A percentile compares a stretch with the other conserved stretches of the same genome.
Evolutionary conservation across 2,888 invertebrate species (phyloP).

Genomic region (Dynastes hyllus): DNA sequence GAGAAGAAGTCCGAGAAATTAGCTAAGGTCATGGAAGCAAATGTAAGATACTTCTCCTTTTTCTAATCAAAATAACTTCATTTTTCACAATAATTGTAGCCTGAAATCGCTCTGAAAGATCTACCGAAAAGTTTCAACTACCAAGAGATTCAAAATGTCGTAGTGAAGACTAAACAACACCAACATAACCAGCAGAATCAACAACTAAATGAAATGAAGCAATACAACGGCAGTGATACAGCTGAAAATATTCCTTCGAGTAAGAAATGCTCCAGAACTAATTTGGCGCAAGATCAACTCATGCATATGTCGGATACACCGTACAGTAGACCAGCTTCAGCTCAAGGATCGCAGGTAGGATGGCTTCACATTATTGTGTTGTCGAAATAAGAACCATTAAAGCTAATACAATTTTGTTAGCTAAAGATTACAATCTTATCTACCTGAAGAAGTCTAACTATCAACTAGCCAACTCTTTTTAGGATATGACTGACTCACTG

Average conservation of each 20-base stretch:
- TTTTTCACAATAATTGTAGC: neutral
- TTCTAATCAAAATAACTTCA: neutral
- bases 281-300: conserved; percentile 31
- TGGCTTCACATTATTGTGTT: neutral
- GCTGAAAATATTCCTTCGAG: conserved; percentile 16
- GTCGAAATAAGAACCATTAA: neutral
- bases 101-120: conserved; percentile 48
- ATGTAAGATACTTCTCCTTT: neutral
- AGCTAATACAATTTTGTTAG: neutral
- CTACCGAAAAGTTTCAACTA: conserved; percentile 60
- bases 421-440: neutral
- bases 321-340: conserved; percentile 29
- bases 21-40: conserved; percentile 17
- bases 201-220: conserved; percentile 37
- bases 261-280: conserved; percentile 39
- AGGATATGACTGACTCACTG: no score
- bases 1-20: conserved; percentile 43
- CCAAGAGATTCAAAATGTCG: conserved; percentile 58
- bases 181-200: conserved; percentile 47
- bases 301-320: conserved; percentile 21
- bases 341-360: conserved; percentile 30
- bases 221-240: neutral
- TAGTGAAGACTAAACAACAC: conserved; percentile 50
- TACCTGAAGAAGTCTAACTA: no score
- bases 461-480: no score